Evolutionary conservation across 2,888 invertebrate species (phyloP), one percentile per base, ranked within the genome.

Genomic region (Biston stratarius): DNA sequence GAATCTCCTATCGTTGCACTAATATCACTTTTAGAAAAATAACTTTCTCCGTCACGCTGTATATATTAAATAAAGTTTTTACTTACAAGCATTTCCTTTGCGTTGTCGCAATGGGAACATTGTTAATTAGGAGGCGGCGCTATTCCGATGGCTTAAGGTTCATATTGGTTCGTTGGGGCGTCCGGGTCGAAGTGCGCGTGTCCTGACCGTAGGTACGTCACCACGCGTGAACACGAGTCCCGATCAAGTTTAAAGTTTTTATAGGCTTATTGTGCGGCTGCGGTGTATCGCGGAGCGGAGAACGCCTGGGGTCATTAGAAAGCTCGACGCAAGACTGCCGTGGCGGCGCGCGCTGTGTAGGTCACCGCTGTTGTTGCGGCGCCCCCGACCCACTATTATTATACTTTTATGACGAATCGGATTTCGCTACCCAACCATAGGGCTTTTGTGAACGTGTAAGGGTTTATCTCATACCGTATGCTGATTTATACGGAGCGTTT

Each of bases 401-500:
- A 92, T 91, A 92, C 90, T 94, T 94, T 94, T 94, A 94, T 94
- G 93, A 94, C 91, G 91, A 91, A 92, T 93, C 90, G 87, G 90
- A 89, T 92, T 91, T 92, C 88, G 88, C 87, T 87, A 85, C 85
- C 81, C 82, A 82, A 85, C 83, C 84, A 83, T 83, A 81, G 82
- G 82, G 81, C 85, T 86, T 88, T 87, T 87, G 85, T 82, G 79
- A 83, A 82, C 83, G 79, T 78, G 79, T 74, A 75, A 82, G 76
- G 80, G 79, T 78, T 83, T 80, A 83, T 81, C 76, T 78, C 74
- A 74, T 73, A 70, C 68, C 72, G 58, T 74, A 74, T 74, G 74
- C 72, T 75, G 75, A 75, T 75, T 73, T 74, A 72, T 72, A 72
- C 74, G 61, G 66, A 74, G 65, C 74, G 74, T 73, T 76, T 76